A percentile compares a stretch with the other conserved stretches of the same genome.
phyloP scores from a whole-genome alignment of 2,113 vertebrate genomes.

The Polyodon spathula region DNA sequence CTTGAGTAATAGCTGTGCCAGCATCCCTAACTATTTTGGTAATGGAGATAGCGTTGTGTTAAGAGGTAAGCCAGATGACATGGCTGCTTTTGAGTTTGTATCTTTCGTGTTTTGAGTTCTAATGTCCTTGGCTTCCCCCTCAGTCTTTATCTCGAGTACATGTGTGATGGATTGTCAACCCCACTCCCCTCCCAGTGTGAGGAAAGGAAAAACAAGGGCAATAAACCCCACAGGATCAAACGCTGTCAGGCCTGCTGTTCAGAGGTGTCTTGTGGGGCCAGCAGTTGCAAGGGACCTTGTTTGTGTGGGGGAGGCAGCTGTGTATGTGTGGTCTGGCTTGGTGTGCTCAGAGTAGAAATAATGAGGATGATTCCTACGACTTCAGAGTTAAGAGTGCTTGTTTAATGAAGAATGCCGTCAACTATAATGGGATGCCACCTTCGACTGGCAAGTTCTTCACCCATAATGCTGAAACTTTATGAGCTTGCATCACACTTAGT shows the following conservation, averaged over 20 bases:
- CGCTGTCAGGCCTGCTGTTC: neutral
- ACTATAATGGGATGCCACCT: no score
- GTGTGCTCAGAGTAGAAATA: no score
- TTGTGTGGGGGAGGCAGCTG: constrained; percentile 4
- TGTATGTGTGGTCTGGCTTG: neutral
- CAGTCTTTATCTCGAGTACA: neutral
- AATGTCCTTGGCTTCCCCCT: neutral
- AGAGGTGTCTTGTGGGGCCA: neutral
- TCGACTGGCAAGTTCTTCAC: no score
- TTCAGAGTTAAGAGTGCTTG: no score
- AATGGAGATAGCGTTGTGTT: neutral
- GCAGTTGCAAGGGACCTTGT: no score
- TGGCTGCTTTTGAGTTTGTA: neutral
- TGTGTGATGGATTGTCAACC: constrained; percentile 6
- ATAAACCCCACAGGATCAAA: constrained; percentile 1
- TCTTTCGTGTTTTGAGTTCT: neutral
- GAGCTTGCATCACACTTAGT: no score
- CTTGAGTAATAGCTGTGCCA: no score
- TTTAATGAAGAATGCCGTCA: no score
- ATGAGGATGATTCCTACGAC: no score
- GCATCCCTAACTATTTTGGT: neutral
- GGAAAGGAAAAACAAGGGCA: constrained; percentile 10
- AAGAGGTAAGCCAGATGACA: neutral
- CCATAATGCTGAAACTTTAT: no score
- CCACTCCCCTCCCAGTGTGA: neutral